Evolutionary conservation across 53 echinoderm and acorn worm genomes (phyloP), one percentile per base, ranked within the genome.

Genomic region (Echinometra lucunter): DNA sequence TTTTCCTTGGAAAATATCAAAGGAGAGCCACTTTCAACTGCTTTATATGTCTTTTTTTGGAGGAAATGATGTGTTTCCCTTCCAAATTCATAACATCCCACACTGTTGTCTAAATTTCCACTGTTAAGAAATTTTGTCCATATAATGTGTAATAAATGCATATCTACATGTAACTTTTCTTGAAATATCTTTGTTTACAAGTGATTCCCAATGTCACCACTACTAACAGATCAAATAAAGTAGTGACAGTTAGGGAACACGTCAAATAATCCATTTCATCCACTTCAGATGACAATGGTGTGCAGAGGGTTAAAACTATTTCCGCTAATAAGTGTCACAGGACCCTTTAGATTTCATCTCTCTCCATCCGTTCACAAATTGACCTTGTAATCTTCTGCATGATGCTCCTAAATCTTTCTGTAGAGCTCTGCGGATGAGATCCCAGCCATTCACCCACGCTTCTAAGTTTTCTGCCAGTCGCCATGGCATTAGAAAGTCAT

Each of bases 381-480:
- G 3, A 78, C 55, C 37, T 92, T 57, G 92, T 72, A 92, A 92
- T 92, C 92, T 74, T 1, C 45, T 27, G 74, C 92, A 89, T 89
- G 58, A 58, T 89, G 23, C 49, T 85, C 85, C 44, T 49, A 45
- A 85, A 35, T 89, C 37, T 89, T 89, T 40, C 45, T 91, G 91
- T 42, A 8, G 34, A 19, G 66, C 66, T 66, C 19, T 66, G 91
- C 66, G 27, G 91, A 42, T 91, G 91, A 67, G 44, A 40, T 42
- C 30, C 18, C 9, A 70, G 69, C 66, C 42, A 60, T 63, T 67
- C 91, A 91, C 45, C 69, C 63, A 47, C 49, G 58, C 49, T 63
- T 63, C 58, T 27, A 30, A 60, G 38, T 90, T 6, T 91, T 91
- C 69, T 44, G 45, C 28, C 27, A 45, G 67, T 91, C 47, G 91